Base-by-base conservation (phyloP, 2,113 vertebrate species). In the Oreochromis niloticus region DNA sequence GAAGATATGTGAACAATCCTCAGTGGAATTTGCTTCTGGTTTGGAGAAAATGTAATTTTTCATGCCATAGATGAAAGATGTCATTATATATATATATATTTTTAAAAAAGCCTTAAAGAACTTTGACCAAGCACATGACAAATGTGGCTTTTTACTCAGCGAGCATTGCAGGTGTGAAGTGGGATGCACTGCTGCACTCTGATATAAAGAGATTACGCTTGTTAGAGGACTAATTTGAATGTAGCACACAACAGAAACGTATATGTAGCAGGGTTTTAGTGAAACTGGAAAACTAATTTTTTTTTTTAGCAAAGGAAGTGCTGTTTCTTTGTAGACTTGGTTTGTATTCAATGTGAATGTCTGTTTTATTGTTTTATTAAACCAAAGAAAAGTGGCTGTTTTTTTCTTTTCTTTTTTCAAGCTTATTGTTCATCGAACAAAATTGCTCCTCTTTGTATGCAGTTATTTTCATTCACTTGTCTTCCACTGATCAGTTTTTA, bases 181-280 rank as follows among this genome's bases (percentile, higher is more conserved):
- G 17, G 12, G 34, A 55, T 61, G 79, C 75, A 63, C n/a, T 43
- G 30, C 59, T 85, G 57, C 83, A 81, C 52, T 85, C 61, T 41
- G 46, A 85, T 82, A 43, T 82, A 66, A 85, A 43, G 13, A 88
- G 52, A 83, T 66, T 13, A 16, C 50, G 41, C 61, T 78, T 84
- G 54, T 81, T 81, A 79, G 39, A 71, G 9, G 66, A 88, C 34
- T 89, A 22, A 27, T 78, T 55, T 61, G 80, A 55, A 85, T 95
- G 92, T 94, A 95, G 92, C 93, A 85, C 86, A 89, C 32, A 79
- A 83, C 54, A 80, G 57, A 87, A 46, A 73, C 1, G 0, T 24
- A 73, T 84, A 95, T 94, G 95, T 96, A 96, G 94, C 94, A 91
- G 87, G 80, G 85, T 80, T 9, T 71, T 16, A 82, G 54, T 73